Conservation (phyloP, 2,888 invertebrate genomes). For the Drosophila affinis region DNA sequence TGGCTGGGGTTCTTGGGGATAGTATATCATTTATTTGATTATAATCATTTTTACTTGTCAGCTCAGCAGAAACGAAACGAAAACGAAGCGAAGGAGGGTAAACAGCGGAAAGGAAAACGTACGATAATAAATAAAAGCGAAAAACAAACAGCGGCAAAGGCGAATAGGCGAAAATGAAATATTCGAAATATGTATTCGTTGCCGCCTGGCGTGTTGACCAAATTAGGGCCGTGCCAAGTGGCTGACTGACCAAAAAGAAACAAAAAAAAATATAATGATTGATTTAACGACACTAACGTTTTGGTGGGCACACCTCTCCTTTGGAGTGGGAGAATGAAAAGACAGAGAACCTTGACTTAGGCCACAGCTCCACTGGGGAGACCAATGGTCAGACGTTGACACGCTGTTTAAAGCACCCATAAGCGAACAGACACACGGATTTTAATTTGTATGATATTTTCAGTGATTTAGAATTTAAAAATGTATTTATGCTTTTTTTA, state of each 20-base stretch:
- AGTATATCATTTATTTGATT: slow-evolving; percentile 69
- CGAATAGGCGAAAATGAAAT: slow-evolving; percentile 40
- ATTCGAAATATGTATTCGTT: slow-evolving; percentile 23
- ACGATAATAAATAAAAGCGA: slow-evolving; percentile 41
- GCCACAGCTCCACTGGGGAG: not conserved
- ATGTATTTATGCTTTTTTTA: not conserved
- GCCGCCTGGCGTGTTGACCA: slow-evolving; percentile 54
- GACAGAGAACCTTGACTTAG: not conserved
- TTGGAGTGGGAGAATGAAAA: not conserved
- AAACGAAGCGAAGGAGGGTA: slow-evolving; percentile 22
- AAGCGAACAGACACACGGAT: too few relatives aligned
- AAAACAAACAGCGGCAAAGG: slow-evolving; percentile 45
- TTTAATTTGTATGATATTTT: too few relatives aligned
- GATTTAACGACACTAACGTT: slow-evolving; percentile 74
- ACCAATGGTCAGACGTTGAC: not conserved
- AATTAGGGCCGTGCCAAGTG: slow-evolving; percentile 63
- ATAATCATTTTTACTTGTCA: slow-evolving; percentile 73
- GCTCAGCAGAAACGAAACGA: slow-evolving; percentile 44
- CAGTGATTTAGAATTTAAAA: not conserved
- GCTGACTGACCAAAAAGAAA: slow-evolving; percentile 58
- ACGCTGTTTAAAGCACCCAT: not conserved
- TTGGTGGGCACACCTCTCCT: slow-evolving; percentile 25
- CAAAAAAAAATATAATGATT: slow-evolving; percentile 61
- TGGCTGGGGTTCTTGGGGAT: not conserved
- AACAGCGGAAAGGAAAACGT: slow-evolving; percentile 48